phyloP scores from a whole-genome alignment of 2,888 invertebrate genomes.

The Drosophila seclusa region DNA sequence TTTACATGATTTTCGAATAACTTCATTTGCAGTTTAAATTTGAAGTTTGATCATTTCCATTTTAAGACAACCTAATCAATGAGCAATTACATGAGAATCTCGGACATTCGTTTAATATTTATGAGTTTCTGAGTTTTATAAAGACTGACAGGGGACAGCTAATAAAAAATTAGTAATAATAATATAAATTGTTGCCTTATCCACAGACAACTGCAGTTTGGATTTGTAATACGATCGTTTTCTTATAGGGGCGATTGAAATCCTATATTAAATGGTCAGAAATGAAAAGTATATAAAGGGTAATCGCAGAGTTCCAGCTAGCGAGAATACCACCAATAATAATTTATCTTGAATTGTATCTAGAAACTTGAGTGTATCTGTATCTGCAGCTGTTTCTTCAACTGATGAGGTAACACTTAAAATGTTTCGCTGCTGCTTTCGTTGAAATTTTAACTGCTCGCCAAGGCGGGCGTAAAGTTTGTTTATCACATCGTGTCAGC shows the following conservation, averaged over 20 bases:
- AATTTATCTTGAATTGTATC: conserved; percentile 8
- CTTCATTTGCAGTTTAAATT: not conserved
- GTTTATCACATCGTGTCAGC: conserved; percentile 78
- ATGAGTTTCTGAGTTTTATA: conserved; percentile 41
- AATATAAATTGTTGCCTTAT: conserved; percentile 37
- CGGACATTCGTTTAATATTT: conserved; percentile 43
- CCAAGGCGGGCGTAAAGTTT: conserved; percentile 69
- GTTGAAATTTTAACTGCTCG: conserved; percentile 63
- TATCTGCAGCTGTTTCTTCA: conserved; percentile 8
- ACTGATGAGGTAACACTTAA: conserved; percentile 70
- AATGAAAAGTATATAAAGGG: not conserved
- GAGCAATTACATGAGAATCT: conserved; percentile 45
- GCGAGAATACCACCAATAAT: conserved; percentile 5
- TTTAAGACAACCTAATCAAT: conserved; percentile 57
- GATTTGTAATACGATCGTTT: conserved; percentile 61
- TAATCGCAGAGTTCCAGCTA: not conserved
- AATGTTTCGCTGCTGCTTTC: conserved; percentile 9
- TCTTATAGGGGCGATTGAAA: conserved; percentile 50
- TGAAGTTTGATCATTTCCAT: not conserved
- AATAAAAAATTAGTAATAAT: conserved; percentile 51
- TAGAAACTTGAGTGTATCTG: conserved; percentile 7
- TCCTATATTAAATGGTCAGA: conserved; percentile 25
- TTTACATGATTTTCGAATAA: not conserved
- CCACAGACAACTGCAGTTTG: conserved; percentile 20
- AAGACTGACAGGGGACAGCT: conserved; percentile 65